These are phyloP conservation scores for Drosophila peninsularis DNA, from an alignment of 2,888 invertebrate species.

Conservation along the genomic window DNA sequence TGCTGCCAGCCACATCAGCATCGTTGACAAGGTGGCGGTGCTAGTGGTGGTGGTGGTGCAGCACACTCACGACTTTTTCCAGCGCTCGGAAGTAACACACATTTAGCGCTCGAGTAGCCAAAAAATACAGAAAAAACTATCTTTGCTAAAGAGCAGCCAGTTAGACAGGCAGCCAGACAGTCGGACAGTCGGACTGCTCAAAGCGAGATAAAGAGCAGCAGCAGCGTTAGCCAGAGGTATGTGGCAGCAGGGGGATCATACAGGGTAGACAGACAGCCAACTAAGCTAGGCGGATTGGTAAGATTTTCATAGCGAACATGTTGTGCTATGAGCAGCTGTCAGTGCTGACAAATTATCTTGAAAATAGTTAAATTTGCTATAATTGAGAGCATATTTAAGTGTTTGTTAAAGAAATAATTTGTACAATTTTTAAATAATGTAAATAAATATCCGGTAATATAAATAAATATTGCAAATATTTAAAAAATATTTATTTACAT, in stretches of 20 bases:
- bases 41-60: too few species aligned
- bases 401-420: too few species aligned
- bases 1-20: conserved; percentile 64
- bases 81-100: conserved; percentile 78
- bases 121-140: conserved; percentile 33
- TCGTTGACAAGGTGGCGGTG: conserved; percentile 17
- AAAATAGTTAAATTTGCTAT: conserved; percentile 1
- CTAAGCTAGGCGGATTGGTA: conserved; percentile 16
- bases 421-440: too few species aligned
- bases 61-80: conserved; percentile 56
- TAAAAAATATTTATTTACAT: not conserved
- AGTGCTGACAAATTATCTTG: conserved; percentile 31
- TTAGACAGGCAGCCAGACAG: conserved; percentile 60
- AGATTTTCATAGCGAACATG: conserved; percentile 44
- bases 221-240: not conserved
- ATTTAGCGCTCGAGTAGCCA: conserved; percentile 77
- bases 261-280: conserved; percentile 1
- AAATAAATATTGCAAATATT: too few species aligned
- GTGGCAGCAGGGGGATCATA: not conserved
- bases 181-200: conserved; percentile 31
- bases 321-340: conserved; percentile 39
- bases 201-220: conserved; percentile 16
- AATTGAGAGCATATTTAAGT: not conserved
- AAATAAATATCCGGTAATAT: too few species aligned
- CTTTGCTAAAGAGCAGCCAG: conserved; percentile 51